Percentiles rank a stretch among this genome's conserved stretches.
These are phyloP conservation scores for Hipposideros armiger DNA, from an alignment of 2,113 vertebrate species.

Conservation along the genomic window DNA sequence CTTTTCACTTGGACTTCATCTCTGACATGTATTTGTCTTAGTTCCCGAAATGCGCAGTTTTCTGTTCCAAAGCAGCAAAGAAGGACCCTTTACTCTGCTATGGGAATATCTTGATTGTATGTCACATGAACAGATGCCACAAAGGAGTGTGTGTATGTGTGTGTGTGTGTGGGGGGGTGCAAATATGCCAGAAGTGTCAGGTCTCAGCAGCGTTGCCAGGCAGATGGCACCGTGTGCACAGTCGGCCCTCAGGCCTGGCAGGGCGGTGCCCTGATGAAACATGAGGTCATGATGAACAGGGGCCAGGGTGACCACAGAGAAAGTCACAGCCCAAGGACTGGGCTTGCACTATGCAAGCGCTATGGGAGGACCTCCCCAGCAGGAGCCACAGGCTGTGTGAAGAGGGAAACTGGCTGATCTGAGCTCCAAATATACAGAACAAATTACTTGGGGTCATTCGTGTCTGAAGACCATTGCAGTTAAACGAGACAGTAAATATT, in stretches of 20 bases:
- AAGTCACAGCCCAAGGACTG: neutral
- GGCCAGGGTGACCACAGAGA: slow-evolving; percentile 31
- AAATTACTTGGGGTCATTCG: neutral
- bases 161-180: neutral
- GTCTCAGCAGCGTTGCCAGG: neutral
- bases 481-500: neutral
- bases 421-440: neutral
- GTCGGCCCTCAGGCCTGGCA: neutral
- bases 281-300: slow-evolving; percentile 22
- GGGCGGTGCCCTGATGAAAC: neutral
- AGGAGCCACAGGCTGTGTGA: no score
- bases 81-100: neutral
- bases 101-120: neutral
- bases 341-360: neutral
- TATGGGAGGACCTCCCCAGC: neutral
- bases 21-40: neutral
- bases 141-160: no score
- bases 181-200: neutral
- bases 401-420: neutral
- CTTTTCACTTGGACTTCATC: neutral
- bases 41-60: neutral
- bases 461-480: neutral
- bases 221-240: neutral
- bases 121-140: neutral
- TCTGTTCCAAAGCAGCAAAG: neutral